phyloP scores from a whole-genome alignment of 1,140 invertebrate genomes.

The Teleopsis dalmanni region DNA sequence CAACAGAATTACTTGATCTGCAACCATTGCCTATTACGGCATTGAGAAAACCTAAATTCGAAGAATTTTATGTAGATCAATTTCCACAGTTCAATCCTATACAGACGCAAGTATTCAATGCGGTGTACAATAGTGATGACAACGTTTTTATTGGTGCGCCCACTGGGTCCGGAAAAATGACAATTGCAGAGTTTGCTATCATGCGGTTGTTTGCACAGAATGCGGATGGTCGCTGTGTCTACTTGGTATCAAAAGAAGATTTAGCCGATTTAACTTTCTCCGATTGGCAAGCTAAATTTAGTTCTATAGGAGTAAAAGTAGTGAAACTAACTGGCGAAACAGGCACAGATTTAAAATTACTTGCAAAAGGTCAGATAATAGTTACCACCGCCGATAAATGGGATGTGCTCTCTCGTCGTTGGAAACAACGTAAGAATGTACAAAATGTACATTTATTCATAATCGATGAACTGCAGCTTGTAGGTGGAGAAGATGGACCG shows the following conservation, averaged over 20 bases:
- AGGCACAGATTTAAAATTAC: constrained; percentile 88
- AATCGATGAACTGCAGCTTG: constrained; percentile 92
- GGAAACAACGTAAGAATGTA: constrained; percentile 98
- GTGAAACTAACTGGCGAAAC: constrained; percentile 97
- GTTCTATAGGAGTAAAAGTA: constrained; percentile 72
- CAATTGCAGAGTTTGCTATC: constrained; percentile 95
- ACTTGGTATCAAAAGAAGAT: constrained; percentile 86
- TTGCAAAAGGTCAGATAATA: constrained; percentile 89
- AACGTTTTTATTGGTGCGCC: constrained; percentile 98
- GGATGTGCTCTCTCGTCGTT: constrained; percentile 95
- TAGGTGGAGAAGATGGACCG: constrained; percentile 84
- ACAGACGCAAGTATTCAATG: constrained; percentile 99
- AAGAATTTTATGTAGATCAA: constrained; percentile 74
- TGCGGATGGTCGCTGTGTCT: constrained; percentile 75
- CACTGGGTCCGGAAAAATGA: constrained; percentile 93
- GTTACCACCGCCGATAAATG: constrained; percentile 97
- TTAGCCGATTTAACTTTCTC: constrained; percentile 85
- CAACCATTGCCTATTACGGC: constrained; percentile 90
- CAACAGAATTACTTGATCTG: constrained; percentile 95
- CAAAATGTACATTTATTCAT: constrained; percentile 97
- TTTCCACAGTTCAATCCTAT: constrained; percentile 98
- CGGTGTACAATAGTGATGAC: constrained; percentile 97
- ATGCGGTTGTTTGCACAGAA: constrained; percentile 77
- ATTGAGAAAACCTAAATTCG: constrained; percentile 75
- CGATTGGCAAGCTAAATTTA: constrained; percentile 90